phyloP scores from a whole-genome alignment of 2,113 vertebrate species.

The Turnix velox region DNA sequence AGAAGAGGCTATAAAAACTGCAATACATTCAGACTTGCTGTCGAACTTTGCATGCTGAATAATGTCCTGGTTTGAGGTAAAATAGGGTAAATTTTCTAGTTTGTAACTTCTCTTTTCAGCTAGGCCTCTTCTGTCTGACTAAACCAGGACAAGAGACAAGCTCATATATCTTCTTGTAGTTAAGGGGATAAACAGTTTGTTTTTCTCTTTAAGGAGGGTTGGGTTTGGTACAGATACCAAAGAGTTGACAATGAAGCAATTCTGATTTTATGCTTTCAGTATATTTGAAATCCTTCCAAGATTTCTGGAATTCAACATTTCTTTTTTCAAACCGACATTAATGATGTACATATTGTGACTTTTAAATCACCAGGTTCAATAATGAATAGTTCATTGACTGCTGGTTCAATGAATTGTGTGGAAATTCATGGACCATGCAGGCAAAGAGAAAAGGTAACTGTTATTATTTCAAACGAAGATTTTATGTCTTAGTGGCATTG shows the following conservation, averaged over 20 bases:
- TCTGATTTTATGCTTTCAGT: background rate
- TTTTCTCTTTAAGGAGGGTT: background rate
- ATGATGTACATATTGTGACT: conserved; percentile 63
- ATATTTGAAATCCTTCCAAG: background rate
- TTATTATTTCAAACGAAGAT: conserved; percentile 77
- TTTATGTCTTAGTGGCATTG: conserved; percentile 72
- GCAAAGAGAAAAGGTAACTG: conserved; percentile 71
- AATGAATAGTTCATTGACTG: conserved; percentile 69
- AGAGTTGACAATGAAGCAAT: background rate
- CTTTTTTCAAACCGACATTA: conserved; percentile 30
- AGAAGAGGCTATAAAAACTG: background rate
- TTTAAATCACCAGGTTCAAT: conserved; percentile 55
- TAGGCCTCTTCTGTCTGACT: no score
- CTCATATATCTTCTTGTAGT: background rate
- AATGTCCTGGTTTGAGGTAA: no score
- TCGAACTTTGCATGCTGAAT: background rate
- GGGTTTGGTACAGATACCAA: background rate
- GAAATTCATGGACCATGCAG: conserved; percentile 71
- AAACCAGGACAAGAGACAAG: no score
- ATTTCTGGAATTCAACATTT: background rate
- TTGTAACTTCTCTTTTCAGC: no score
- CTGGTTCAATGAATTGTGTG: conserved; percentile 69
- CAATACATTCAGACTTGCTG: background rate
- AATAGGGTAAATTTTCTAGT: no score
- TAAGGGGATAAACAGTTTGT: background rate